phyloP scores from a whole-genome alignment of 2,113 vertebrate genomes.

The Pelusios castaneus region DNA sequence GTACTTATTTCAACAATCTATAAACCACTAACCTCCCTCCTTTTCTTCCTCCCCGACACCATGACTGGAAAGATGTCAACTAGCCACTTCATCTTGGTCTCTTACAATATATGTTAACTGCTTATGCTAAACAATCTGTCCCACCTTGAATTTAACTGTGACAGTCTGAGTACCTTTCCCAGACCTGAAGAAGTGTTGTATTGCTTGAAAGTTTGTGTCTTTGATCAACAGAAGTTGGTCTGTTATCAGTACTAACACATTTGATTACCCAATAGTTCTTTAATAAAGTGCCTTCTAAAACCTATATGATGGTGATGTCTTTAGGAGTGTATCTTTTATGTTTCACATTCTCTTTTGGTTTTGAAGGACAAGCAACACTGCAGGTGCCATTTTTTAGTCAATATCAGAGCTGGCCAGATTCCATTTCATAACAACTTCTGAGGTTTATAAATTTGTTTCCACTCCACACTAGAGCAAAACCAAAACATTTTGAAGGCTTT shows the following conservation, averaged over 20 bases:
- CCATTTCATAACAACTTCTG: neutral
- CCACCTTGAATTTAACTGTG: neutral
- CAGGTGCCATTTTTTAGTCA: neutral
- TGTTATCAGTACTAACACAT: neutral
- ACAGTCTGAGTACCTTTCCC: neutral
- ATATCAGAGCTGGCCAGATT: neutral
- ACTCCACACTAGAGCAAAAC: neutral
- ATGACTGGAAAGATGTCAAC: neutral
- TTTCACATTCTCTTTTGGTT: neutral
- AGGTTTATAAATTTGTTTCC: neutral
- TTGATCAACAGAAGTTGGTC: neutral
- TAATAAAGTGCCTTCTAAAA: neutral
- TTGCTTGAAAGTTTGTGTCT: neutral
- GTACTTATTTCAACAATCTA: too few species aligned
- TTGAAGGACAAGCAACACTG: neutral
- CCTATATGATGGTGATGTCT: neutral
- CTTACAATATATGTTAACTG: neutral
- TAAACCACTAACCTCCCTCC: too few species aligned
- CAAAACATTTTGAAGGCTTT: neutral
- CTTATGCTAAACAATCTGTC: neutral
- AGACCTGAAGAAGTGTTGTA: neutral
- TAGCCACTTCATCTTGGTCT: neutral
- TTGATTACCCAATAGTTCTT: neutral
- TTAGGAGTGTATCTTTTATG: neutral
- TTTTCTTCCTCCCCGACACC: neutral